These are phyloP conservation scores for Acrocyrtus sp. DNA, from an alignment of 2,888 invertebrate genomes.

Conservation along the genomic window DNA sequence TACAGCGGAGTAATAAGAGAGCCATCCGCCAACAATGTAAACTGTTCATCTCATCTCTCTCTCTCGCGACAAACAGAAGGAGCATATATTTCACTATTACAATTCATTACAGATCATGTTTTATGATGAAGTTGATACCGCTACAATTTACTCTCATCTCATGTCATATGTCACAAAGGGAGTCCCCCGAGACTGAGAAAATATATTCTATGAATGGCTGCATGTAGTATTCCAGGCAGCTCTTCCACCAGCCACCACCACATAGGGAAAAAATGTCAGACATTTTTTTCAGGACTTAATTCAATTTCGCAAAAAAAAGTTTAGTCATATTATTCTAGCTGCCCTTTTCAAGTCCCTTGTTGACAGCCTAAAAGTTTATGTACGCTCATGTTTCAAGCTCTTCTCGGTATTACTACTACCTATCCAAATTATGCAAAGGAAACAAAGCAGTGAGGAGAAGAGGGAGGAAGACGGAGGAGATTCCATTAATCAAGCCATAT, in stretches of 20 bases:
- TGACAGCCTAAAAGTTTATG: conserved; percentile 5
- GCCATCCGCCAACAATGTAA: background rate
- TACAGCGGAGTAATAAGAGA: background rate
- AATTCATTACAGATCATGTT: conserved; percentile 16
- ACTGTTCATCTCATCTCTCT: background rate
- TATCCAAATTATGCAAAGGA: conserved; percentile 7
- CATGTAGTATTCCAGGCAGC: background rate
- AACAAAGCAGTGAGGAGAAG: background rate
- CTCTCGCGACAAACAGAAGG: background rate
- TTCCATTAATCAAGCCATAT: background rate
- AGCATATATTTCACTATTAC: conserved; percentile 22
- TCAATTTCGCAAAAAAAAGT: conserved; percentile 43
- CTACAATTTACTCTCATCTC: background rate
- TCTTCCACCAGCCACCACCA: background rate
- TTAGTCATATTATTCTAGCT: background rate
- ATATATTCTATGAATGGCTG: background rate
- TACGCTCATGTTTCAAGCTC: background rate
- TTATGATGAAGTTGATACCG: conserved; percentile 28
- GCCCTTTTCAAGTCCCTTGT: conserved; percentile 12
- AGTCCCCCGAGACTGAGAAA: background rate
- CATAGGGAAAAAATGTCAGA: conserved; percentile 19
- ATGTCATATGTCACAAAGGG: background rate
- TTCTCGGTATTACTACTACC: background rate
- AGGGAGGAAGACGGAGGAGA: background rate
- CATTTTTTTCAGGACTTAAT: conserved; percentile 24